Evolutionary conservation across 2,797 vertebrate genomes (phyloP), one percentile per base, ranked within the genome.

Genomic region (Sebastes jordani): DNA sequence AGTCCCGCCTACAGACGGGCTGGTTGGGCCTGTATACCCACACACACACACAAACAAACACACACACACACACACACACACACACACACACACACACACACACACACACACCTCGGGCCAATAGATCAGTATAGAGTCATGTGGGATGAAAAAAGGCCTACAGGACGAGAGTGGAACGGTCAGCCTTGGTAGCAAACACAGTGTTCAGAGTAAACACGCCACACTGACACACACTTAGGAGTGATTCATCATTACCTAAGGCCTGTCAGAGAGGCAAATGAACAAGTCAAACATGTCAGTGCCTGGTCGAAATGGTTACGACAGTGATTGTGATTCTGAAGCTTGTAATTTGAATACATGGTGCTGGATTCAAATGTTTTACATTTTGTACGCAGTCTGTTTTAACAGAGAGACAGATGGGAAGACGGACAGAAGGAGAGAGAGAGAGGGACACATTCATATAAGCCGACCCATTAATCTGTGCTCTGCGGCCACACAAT

Each of bases 131-230:
- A 42, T 16, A 79, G 70, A 85, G 85, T 92, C 87, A 90, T 90
- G 91, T 86, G 90, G 85, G 80, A 86, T 82, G 89, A 89, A 94
- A 93, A 92, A 89, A 87, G 81, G 86, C 83, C 86, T 82, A 56
- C 56, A 81, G 88, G 86, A 72, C 71, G 29, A 58, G 67, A 91
- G 81, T 27, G 58, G 71, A 88, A 71, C 27, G 87, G 80, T 86
- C 84, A 81, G 49, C 59, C 76, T 82, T 2, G 0, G 62, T 25
- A 82, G 78, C 75, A 13, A 74, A 83, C 52, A 52, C 10, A 59
- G 42, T 56, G 79, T 65, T 83, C 55, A 64, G n/a, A 79, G 70
- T 76, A 82, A 86, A 80, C 65, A 73, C 70, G 49, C 54, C 59
- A 77, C 58, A 34, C 29, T 20, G 54, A 61, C 68, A 85, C 66